These are phyloP conservation scores for Grantiella picta DNA, from an alignment of 2,113 vertebrate species.

Conservation along the genomic window DNA sequence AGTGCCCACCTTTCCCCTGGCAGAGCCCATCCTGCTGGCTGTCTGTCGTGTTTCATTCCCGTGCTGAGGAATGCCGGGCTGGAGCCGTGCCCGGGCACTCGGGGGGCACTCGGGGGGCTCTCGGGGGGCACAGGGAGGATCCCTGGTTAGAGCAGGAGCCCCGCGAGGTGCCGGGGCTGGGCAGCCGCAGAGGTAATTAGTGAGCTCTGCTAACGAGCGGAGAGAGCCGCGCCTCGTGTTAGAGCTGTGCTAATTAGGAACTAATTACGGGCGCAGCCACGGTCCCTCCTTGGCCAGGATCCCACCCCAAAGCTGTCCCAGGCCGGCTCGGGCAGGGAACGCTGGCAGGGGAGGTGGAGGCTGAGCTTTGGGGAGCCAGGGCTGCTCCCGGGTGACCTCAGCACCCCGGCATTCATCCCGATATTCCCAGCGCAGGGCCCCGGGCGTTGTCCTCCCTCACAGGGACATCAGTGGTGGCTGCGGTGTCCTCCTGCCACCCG, in stretches of 20 bases:
- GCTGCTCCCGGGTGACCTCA: neutral
- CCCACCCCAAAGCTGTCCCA: neutral
- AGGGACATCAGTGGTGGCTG: neutral
- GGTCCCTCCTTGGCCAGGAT: neutral
- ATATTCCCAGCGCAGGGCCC: neutral
- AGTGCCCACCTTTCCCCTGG: neutral
- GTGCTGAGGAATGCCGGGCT: neutral
- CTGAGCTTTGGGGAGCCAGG: neutral
- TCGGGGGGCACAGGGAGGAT: neutral
- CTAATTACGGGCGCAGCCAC: neutral
- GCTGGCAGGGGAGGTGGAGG: neutral
- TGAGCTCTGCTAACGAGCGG: neutral
- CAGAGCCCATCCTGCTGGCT: neutral
- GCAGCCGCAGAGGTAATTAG: neutral
- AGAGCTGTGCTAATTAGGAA: slow-evolving; percentile 22
- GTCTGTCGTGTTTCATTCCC: fast-evolving
- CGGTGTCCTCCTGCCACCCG: neutral
- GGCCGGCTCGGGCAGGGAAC: neutral
- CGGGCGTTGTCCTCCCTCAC: neutral
- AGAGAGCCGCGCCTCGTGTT: neutral
- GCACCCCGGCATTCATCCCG: neutral
- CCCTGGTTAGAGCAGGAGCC: neutral
- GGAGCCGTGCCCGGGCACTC: neutral
- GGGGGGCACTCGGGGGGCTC: too few species aligned
- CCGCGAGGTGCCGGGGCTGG: neutral